phyloP scores from a whole-genome alignment of 1,140 invertebrate genomes.

The Eueides isabella region DNA sequence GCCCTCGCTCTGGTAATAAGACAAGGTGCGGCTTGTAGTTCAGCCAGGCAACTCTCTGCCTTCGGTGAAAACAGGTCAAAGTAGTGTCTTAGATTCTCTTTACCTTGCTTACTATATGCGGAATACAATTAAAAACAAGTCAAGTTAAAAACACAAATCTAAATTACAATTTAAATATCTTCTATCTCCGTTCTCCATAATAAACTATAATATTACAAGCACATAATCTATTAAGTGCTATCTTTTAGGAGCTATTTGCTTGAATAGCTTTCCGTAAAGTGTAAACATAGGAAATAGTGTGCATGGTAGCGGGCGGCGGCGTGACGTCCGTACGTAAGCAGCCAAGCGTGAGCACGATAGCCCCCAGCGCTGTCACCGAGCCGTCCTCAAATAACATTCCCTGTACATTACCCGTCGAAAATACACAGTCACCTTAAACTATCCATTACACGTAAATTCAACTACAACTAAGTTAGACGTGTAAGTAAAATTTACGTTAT shows the following conservation, averaged over 20 bases:
- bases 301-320: conserved; percentile 38
- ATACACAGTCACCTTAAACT: conserved; percentile 21
- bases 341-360: conserved; percentile 60
- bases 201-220: neutral
- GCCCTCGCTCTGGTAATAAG: too few species aligned
- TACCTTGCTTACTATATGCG: too few species aligned
- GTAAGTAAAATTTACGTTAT: neutral
- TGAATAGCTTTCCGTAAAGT: conserved; percentile 20
- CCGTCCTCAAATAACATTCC: conserved; percentile 37
- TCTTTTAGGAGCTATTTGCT: conserved; percentile 3
- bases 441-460: conserved; percentile 1
- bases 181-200: neutral
- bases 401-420: conserved; percentile 29
- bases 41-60: too few species aligned
- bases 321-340: conserved; percentile 41
- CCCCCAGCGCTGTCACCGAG: conserved; percentile 49
- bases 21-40: too few species aligned
- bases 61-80: too few species aligned
- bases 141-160: too few species aligned
- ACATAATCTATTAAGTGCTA: conserved; percentile 12
- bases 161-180: too few species aligned
- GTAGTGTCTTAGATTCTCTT: too few species aligned
- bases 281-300: conserved; percentile 38
- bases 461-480: neutral
- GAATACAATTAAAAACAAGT: too few species aligned